Conservation (phyloP, 2,888 invertebrate genomes). For the Tetragonisca angustula region DNA sequence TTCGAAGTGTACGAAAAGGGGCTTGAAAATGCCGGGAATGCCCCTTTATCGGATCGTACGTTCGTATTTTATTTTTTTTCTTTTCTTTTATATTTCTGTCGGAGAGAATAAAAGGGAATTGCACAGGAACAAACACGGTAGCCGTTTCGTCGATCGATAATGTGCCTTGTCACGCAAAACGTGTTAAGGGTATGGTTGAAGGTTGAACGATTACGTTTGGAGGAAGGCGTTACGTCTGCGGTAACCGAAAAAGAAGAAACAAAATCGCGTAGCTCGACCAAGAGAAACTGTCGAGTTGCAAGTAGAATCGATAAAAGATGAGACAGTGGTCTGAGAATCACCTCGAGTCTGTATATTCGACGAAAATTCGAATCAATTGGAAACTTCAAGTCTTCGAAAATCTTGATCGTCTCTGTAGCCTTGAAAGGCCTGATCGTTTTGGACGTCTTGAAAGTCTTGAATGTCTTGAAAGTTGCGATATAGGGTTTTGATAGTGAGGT, state of each 20-base stretch:
- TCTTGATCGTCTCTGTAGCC: no score
- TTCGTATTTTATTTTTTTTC: conserved; percentile 1
- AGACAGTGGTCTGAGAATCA: not conserved
- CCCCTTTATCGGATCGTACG: not conserved
- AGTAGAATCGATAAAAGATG: not conserved
- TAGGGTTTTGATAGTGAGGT: no score
- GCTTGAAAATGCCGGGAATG: not conserved
- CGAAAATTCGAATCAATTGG: no score
- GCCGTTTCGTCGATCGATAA: conserved; percentile 65
- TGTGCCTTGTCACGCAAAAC: conserved; percentile 68
- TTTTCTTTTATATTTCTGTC: no score
- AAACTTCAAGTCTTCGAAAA: no score
- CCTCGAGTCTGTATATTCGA: no score
- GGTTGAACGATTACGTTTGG: conserved; percentile 58
- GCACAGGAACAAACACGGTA: conserved; percentile 22
- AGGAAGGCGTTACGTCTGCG: conserved; percentile 37
- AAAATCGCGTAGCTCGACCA: not conserved
- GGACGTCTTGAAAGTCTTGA: no score
- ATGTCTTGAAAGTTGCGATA: no score
- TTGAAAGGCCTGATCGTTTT: no score
- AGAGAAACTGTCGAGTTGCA: not conserved
- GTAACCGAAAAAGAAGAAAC: not conserved
- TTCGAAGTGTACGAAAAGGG: conserved; percentile 2
- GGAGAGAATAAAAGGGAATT: not conserved
- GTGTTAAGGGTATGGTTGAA: conserved; percentile 60